Conservation (phyloP, 1,140 invertebrate species). For the Archegozetes longisetosus region DNA sequence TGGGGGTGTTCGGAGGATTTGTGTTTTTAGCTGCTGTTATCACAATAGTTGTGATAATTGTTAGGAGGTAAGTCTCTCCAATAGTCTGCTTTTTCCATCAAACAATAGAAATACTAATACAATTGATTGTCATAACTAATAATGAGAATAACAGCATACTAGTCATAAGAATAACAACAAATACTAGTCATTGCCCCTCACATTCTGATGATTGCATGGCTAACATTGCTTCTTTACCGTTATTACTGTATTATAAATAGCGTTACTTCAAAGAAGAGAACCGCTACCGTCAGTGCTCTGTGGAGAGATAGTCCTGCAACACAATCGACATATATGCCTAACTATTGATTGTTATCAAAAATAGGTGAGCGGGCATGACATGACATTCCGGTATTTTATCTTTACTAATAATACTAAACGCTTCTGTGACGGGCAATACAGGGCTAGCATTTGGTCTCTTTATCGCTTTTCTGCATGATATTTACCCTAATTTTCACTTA, state of each 20-base stretch:
- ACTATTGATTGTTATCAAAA: background rate
- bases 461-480: background rate
- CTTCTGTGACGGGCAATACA: background rate
- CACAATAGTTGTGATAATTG: conserved; percentile 69
- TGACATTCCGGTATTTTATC: too few relatives aligned
- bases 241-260: background rate
- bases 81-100: background rate
- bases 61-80: conserved; percentile 55
- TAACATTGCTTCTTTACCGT: background rate
- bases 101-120: conserved; percentile 34
- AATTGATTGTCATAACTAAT: too few relatives aligned
- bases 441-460: background rate
- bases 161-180: conserved; percentile 38
- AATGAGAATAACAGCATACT: too few relatives aligned
- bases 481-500: too few relatives aligned
- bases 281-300: conserved; percentile 3
- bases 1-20: conserved; percentile 74
- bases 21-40: conserved; percentile 74
- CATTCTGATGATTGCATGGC: background rate
- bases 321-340: background rate
- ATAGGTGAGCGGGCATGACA: background rate
- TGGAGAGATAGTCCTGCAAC: background rate
- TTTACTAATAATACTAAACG: background rate
- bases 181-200: background rate
- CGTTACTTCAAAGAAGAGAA: conserved; percentile 8